Percentiles rank a stretch among this genome's conserved stretches.
phyloP scores from a whole-genome alignment of 2,113 vertebrate genomes.

The Myotis yumanensis region DNA sequence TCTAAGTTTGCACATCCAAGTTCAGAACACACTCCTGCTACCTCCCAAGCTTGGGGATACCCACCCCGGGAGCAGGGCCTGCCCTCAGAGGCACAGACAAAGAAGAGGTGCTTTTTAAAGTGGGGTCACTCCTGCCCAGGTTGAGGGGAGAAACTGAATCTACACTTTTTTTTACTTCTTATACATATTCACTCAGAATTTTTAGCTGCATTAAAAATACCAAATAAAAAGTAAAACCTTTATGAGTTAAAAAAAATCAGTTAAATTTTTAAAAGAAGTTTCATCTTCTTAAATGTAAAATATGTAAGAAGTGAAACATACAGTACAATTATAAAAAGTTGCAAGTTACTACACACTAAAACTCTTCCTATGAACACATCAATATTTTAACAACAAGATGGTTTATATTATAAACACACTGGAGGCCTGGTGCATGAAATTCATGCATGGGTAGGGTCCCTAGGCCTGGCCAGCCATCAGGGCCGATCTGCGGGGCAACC shows the following conservation, averaged over 20 bases:
- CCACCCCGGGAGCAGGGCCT: neutral
- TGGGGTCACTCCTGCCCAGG: neutral
- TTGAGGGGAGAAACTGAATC: neutral
- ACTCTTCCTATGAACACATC: neutral
- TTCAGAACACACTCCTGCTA: neutral
- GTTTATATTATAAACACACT: slow-evolving; percentile 15
- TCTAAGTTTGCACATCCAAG: neutral
- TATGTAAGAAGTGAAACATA: slow-evolving; percentile 39
- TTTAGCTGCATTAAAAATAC: slow-evolving; percentile 14
- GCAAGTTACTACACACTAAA: neutral
- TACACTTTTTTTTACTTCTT: neutral
- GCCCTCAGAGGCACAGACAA: neutral
- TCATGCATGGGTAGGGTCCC: no score
- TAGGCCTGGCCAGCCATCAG: no score
- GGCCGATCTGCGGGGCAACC: no score
- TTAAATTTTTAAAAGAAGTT: neutral
- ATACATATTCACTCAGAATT: neutral
- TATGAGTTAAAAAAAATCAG: slow-evolving; percentile 21
- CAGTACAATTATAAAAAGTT: neutral
- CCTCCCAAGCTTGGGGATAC: no score
- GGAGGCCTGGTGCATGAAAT: no score
- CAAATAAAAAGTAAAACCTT: slow-evolving; percentile 29
- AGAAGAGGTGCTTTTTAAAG: neutral
- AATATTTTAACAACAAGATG: neutral
- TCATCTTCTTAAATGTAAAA: slow-evolving; percentile 41